Conservation (phyloP, 2,888 invertebrate species). For the Archips crataeganus region DNA sequence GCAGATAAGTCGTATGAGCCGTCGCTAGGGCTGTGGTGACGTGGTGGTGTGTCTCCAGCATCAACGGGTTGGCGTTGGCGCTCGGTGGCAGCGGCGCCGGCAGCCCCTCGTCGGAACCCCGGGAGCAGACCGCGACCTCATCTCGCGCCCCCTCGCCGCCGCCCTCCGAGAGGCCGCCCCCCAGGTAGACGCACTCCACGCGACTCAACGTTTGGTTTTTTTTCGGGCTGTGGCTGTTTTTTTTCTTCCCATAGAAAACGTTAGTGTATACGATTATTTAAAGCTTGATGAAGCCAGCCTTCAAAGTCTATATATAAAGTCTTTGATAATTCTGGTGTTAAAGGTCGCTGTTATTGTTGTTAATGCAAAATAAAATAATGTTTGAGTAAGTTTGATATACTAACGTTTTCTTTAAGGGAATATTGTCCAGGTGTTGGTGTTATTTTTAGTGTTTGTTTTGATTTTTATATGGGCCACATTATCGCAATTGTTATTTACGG, state of each 20-base stretch:
- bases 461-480: conserved; percentile 58
- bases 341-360: neutral
- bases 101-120: conserved; percentile 72
- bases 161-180: conserved; percentile 78
- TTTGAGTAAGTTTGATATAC: conserved; percentile 41
- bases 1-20: conserved; percentile 72
- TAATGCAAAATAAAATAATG: neutral
- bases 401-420: conserved; percentile 59
- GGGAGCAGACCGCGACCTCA: conserved; percentile 74
- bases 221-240: conserved; percentile 70
- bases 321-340: neutral
- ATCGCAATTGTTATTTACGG: conserved; percentile 58
- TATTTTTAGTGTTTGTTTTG: conserved; percentile 52
- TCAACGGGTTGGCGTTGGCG: conserved; percentile 86
- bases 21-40: conserved; percentile 82
- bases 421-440: conserved; percentile 71
- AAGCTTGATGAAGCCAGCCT: neutral
- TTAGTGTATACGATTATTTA: neutral
- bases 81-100: conserved; percentile 80
- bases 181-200: conserved; percentile 82
- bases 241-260: conserved; percentile 23
- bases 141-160: conserved; percentile 80
- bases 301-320: neutral
- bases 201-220: conserved; percentile 76
- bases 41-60: conserved; percentile 85